phyloP scores from a whole-genome alignment of 30 jellyfish, hydroid and myxozoan species.

The Sanderia malayensis region DNA sequence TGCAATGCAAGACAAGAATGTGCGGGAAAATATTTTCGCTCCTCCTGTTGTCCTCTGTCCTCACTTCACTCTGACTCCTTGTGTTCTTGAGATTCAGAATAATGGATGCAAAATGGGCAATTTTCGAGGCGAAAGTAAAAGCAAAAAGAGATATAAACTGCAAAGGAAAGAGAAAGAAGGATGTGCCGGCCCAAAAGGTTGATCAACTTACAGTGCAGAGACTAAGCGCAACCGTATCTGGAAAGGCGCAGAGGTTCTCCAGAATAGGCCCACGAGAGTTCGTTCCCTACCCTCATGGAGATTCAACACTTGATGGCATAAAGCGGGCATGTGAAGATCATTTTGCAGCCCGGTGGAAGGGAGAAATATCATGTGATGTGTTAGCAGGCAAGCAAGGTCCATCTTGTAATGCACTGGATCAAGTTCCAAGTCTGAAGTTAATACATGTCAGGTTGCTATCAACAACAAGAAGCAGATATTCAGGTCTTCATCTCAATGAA shows the following conservation, averaged over 20 bases:
- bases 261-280: constrained; percentile 14
- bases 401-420: neutral
- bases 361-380: neutral
- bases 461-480: no score
- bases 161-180: neutral
- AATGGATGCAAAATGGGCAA: neutral
- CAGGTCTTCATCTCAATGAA: no score
- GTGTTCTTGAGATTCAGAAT: neutral
- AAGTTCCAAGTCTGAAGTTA: neutral
- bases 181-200: neutral
- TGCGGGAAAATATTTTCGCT: neutral
- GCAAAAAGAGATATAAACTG: neutral
- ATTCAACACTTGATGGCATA: neutral
- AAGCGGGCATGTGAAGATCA: neutral
- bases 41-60: neutral
- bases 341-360: neutral
- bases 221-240: neutral
- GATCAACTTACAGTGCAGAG: constrained; percentile 13
- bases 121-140: neutral
- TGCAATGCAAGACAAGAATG: neutral
- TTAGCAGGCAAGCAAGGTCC: constrained; percentile 14
- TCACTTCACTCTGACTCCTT: neutral
- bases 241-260: constrained; percentile 6
- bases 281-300: constrained; percentile 9
- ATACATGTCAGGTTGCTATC: constrained; percentile 12